Conservation (phyloP, 1,140 invertebrate genomes). For the Nymphalis io region DNA sequence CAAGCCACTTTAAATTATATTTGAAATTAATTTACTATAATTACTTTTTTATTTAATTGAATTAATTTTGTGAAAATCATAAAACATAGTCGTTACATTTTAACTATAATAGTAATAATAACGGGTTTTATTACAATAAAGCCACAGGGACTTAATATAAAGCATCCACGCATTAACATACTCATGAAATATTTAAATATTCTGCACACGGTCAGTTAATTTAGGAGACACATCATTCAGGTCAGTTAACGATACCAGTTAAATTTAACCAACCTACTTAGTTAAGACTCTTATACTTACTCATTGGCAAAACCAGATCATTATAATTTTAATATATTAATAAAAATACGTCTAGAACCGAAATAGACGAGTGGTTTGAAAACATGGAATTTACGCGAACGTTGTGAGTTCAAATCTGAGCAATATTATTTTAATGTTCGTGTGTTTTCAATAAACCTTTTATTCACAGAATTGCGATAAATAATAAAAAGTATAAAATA, state of each 20-base stretch:
- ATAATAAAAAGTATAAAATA: too few species aligned
- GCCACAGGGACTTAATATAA: background rate
- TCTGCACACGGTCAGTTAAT: slow-evolving; percentile 14
- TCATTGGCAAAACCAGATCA: background rate
- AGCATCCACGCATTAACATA: background rate
- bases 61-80: too few species aligned
- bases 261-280: slow-evolving; percentile 36
- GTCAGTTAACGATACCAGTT: slow-evolving; percentile 26
- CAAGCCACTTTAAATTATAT: too few species aligned
- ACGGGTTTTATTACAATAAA: background rate
- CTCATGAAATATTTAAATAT: slow-evolving; percentile 1
- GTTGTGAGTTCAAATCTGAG: too few species aligned
- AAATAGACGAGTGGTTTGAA: background rate
- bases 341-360: background rate
- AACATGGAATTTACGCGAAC: too few species aligned
- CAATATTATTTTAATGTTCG: too few species aligned
- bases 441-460: too few species aligned
- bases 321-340: slow-evolving; percentile 10
- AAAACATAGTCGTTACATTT: too few species aligned
- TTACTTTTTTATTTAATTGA: too few species aligned
- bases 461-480: too few species aligned
- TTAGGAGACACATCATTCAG: slow-evolving; percentile 24
- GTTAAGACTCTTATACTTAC: slow-evolving; percentile 11
- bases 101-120: background rate
- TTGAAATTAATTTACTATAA: too few species aligned